Evolutionary conservation across 2,113 vertebrate species (phyloP).

Genomic region (Serilophus lunatus): DNA sequence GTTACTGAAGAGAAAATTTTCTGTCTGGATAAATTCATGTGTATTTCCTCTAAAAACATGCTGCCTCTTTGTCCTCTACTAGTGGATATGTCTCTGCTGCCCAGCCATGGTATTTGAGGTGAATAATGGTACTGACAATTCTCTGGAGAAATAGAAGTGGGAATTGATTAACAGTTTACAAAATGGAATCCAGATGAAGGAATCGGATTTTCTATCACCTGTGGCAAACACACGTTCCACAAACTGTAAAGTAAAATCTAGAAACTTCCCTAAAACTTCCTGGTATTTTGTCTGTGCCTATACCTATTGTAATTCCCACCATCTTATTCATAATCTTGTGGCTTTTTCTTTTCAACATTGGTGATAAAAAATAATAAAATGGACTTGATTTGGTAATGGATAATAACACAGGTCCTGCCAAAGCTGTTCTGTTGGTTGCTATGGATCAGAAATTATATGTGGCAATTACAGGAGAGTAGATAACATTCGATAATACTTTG

Average conservation of each 20-base stretch:
- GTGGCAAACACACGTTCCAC: background rate
- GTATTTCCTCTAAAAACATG: background rate
- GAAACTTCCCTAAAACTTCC: background rate
- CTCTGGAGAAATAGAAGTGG: background rate
- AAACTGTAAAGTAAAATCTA: background rate
- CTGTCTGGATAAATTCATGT: background rate
- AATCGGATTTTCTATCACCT: background rate
- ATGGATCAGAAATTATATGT: background rate
- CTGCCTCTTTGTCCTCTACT: background rate
- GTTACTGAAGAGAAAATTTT: background rate
- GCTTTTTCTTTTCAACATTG: background rate
- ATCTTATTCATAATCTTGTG: background rate
- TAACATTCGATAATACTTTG: background rate
- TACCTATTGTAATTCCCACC: background rate
- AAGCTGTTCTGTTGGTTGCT: background rate
- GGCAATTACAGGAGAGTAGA: background rate
- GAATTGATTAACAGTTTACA: background rate
- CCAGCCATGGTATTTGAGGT: background rate
- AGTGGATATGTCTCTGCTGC: background rate
- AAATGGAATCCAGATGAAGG: background rate
- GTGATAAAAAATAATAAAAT: background rate
- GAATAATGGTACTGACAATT: background rate
- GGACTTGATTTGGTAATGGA: background rate
- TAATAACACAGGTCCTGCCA: background rate
- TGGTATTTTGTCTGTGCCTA: background rate